These are phyloP conservation scores for Cepphus grylle DNA, from an alignment of 2,113 vertebrate species.

Conservation along the genomic window DNA sequence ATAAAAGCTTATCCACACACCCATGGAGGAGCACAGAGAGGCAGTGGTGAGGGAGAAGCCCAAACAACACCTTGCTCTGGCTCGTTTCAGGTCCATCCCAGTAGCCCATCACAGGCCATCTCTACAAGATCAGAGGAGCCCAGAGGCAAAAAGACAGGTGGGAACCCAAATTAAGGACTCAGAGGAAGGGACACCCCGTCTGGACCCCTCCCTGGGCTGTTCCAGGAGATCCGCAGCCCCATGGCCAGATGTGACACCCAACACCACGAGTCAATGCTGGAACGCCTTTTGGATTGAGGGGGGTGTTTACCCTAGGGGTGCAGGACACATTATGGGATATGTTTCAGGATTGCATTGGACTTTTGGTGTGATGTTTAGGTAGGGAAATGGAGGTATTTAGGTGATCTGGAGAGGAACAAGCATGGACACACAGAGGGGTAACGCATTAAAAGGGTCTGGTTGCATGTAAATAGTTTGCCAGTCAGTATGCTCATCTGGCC, in stretches of 20 bases:
- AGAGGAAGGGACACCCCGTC: not conserved
- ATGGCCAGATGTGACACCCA: not conserved
- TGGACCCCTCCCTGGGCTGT: not conserved
- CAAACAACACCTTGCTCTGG: not conserved
- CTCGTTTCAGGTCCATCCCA: not conserved
- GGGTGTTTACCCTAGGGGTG: not conserved
- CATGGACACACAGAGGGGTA: not conserved
- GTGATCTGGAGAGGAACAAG: not conserved
- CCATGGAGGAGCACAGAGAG: not conserved
- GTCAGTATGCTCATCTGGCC: not conserved
- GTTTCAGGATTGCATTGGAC: not conserved
- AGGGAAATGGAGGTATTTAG: not conserved
- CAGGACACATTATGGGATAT: not conserved
- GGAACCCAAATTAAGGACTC: not conserved
- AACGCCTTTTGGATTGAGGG: not conserved
- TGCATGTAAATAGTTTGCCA: not conserved
- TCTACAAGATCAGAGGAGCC: not conserved
- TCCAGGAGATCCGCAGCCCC: not conserved
- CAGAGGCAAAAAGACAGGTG: not conserved
- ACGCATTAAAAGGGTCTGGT: not conserved
- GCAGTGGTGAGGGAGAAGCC: not conserved
- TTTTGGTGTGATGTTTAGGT: not conserved
- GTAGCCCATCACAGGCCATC: not conserved
- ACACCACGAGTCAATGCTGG: not conserved
- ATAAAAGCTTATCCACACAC: not conserved